phyloP scores from a whole-genome alignment of 2,888 invertebrate genomes.

The Ormyrus thymus region DNA sequence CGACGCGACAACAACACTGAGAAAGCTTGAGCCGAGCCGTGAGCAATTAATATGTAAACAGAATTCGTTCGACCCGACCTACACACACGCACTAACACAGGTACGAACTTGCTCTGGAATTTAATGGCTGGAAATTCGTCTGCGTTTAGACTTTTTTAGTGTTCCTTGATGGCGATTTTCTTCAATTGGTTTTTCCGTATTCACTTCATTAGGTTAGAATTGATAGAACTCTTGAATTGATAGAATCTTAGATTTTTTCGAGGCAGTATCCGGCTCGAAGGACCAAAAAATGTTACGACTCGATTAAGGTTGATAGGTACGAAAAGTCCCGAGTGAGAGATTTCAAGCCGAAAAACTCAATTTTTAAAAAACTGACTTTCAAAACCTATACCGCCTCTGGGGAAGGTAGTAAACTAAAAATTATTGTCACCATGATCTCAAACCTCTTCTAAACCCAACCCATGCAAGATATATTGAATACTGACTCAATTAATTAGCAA shows the following conservation, averaged over 20 bases:
- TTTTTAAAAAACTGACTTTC: too few species aligned
- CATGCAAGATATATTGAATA: too few species aligned
- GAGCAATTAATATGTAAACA: not conserved
- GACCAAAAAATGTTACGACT: too few species aligned
- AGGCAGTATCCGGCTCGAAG: slow-evolving; percentile 4
- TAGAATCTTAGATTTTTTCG: not conserved
- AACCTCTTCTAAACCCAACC: too few species aligned
- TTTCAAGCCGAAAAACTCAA: too few species aligned
- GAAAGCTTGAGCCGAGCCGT: not conserved
- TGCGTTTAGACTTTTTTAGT: not conserved
- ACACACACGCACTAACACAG: slow-evolving; percentile 1
- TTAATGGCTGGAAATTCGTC: not conserved
- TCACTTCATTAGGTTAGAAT: not conserved
- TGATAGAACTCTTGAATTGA: not conserved
- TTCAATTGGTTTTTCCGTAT: not conserved
- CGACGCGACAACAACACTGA: not conserved
- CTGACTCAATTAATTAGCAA: too few species aligned
- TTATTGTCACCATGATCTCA: too few species aligned
- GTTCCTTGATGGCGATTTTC: too few species aligned
- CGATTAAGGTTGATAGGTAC: too few species aligned
- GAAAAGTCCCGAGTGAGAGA: too few species aligned
- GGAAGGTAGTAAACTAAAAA: too few species aligned
- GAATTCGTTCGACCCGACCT: not conserved
- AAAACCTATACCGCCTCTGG: too few species aligned
- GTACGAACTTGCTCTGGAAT: not conserved